These are phyloP conservation scores for Oceanites oceanicus DNA, from an alignment of 2,113 vertebrate genomes.

Conservation along the genomic window DNA sequence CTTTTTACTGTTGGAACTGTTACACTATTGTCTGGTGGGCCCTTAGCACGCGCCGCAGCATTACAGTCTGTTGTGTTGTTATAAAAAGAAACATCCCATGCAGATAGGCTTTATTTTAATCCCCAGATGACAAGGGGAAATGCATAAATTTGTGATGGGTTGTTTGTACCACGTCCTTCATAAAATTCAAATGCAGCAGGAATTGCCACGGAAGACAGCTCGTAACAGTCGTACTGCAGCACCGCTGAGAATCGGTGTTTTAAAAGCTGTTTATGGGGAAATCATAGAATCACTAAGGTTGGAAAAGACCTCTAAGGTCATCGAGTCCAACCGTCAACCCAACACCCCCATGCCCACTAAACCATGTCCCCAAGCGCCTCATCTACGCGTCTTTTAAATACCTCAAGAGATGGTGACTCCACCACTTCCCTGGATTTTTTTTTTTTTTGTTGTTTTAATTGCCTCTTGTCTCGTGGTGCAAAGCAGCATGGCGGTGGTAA, in stretches of 20 bases:
- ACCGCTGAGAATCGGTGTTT: fast-evolving
- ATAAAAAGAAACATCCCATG: background rate
- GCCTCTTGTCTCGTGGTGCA: background rate
- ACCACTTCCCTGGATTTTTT: too few species aligned
- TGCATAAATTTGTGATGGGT: background rate
- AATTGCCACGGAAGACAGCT: fast-evolving
- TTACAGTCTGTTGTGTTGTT: background rate
- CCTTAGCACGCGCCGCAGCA: fast-evolving
- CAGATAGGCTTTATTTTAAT: background rate
- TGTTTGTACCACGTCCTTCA: background rate
- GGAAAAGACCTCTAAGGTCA: too few species aligned
- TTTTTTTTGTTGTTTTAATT: too few species aligned
- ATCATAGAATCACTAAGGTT: too few species aligned
- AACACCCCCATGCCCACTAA: too few species aligned
- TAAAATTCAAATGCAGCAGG: background rate
- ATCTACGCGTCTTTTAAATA: too few species aligned
- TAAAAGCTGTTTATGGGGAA: fast-evolving
- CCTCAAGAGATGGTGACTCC: too few species aligned
- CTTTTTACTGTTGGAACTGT: background rate
- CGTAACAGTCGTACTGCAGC: background rate
- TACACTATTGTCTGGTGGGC: background rate
- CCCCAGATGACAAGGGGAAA: background rate
- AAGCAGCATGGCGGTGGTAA: fast-evolving
- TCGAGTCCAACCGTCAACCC: too few species aligned
- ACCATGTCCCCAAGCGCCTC: too few species aligned